Evolutionary conservation across 2,797 vertebrate species (phyloP), one percentile per base, ranked within the genome.

Genomic region (Amazona finschi): DNA sequence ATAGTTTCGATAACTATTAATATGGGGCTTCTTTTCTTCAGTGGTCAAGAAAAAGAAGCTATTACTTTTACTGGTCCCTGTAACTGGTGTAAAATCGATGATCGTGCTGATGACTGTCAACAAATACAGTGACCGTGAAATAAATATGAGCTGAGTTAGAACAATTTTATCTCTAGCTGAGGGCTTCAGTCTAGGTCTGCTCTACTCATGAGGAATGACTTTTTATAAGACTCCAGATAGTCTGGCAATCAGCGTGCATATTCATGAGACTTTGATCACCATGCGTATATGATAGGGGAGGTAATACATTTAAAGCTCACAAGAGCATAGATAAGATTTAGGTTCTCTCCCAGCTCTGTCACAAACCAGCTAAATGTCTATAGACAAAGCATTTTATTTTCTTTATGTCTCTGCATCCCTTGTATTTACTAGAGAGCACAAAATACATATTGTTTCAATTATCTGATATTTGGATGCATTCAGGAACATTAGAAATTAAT

Each of bases 1-100:
- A 22, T 36, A 69, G 28, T 21, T 94, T n/a, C 89, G 83, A 91
- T 74, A 85, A 82, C 87, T 89, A 55, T n/a, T 87, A 58, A 43
- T 87, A 53, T 6, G 7, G 55, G 46, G 31, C 62, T 27, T 55
- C 11, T 47, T 74, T 87, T 78, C 52, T 93, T 93, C 86, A 14
- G 47, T 90, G 83, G 70, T 69, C 53, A 87, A 85, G 78, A 87
- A 90, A 60, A 11, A 89, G 70, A 87, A 92, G 66, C 1, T 49
- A 22, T 92, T 69, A 25, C 50, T 91, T 80, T 53, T 72, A 19
- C 41, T 58, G 30, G 55, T 52, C 36, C 91, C 85, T 75, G 57
- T 79, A 74, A 87, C 10, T 72, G 36, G 44, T 80, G 67, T 81
- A 81, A 65, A 82, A 90, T 52, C 52, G 70, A 85, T 91, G 86